phyloP scores from a whole-genome alignment of 2,113 vertebrate genomes.

The Pygathrix nemaeus region DNA sequence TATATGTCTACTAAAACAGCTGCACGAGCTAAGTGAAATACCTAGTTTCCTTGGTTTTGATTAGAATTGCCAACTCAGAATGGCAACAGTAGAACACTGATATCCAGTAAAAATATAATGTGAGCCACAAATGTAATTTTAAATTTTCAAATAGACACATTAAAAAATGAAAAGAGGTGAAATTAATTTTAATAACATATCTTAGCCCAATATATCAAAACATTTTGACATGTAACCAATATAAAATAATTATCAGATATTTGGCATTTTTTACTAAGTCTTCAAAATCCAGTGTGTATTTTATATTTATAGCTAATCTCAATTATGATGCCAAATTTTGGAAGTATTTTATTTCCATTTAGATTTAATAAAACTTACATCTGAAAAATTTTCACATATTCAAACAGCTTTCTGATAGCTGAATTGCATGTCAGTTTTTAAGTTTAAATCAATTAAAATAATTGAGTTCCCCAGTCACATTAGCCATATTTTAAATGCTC shows the following conservation, averaged over 20 bases:
- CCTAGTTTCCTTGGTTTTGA: background rate
- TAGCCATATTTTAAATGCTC: background rate
- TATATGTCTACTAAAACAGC: background rate
- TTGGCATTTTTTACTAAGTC: background rate
- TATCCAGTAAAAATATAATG: background rate
- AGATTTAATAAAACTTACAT: background rate
- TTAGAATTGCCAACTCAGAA: background rate
- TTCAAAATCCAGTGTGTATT: background rate
- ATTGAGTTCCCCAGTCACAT: background rate
- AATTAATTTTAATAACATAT: conserved; percentile 3
- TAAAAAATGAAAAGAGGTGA: conserved; percentile 32
- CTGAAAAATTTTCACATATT: background rate
- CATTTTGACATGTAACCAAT: background rate
- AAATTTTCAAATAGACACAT: conserved; percentile 5
- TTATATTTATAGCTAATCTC: background rate
- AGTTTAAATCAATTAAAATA: conserved; percentile 1
- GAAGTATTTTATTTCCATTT: conserved; percentile 34
- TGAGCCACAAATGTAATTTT: background rate
- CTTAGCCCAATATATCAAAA: background rate
- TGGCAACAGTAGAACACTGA: background rate
- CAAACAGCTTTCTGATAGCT: background rate
- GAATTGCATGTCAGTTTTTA: background rate
- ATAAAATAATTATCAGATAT: background rate
- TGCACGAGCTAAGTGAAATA: background rate
- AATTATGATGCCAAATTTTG: conserved; percentile 22